Evolutionary conservation across 1,140 invertebrate genomes (phyloP).

Genomic region (Drosophila hydei): DNA sequence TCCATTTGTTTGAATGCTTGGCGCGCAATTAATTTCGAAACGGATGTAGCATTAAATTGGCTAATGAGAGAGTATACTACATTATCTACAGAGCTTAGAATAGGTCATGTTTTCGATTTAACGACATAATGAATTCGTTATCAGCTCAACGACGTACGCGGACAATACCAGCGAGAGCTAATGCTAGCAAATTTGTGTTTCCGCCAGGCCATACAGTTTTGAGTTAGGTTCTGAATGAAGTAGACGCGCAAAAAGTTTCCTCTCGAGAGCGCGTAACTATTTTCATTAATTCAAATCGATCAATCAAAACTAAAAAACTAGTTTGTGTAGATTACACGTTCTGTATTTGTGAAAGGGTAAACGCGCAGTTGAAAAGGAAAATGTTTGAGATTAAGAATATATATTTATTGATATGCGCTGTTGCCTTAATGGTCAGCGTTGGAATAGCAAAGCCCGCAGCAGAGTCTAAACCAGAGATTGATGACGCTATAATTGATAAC

Average conservation of each 20-base stretch:
- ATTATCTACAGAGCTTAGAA: constrained; percentile 34
- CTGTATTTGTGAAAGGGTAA: too few relatives aligned
- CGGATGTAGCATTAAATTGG: neutral
- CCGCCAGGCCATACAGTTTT: constrained; percentile 41
- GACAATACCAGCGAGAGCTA: constrained; percentile 3
- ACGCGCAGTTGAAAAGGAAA: constrained; percentile 10
- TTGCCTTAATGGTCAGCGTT: constrained; percentile 17
- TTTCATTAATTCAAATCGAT: constrained; percentile 45
- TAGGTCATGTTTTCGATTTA: constrained; percentile 55
- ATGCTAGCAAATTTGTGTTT: constrained; percentile 19
- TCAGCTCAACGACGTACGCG: constrained; percentile 8
- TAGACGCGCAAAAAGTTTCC: constrained; percentile 18
- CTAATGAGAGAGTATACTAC: constrained; percentile 22
- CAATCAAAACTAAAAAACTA: constrained; percentile 14
- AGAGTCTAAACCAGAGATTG: neutral
- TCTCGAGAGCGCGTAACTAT: constrained; percentile 7
- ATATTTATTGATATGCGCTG: constrained; percentile 6
- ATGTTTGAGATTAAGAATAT: constrained; percentile 42
- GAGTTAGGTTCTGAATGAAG: constrained; percentile 42
- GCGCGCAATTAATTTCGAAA: neutral
- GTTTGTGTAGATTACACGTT: too few relatives aligned
- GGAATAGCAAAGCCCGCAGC: constrained; percentile 33
- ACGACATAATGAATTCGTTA: constrained; percentile 18
- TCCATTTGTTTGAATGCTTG: neutral
- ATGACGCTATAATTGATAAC: constrained; percentile 30